Percentiles rank a stretch among this genome's conserved stretches.
Conservation (phyloP, 2,113 vertebrate genomes). For the Baryphthengus martii region DNA sequence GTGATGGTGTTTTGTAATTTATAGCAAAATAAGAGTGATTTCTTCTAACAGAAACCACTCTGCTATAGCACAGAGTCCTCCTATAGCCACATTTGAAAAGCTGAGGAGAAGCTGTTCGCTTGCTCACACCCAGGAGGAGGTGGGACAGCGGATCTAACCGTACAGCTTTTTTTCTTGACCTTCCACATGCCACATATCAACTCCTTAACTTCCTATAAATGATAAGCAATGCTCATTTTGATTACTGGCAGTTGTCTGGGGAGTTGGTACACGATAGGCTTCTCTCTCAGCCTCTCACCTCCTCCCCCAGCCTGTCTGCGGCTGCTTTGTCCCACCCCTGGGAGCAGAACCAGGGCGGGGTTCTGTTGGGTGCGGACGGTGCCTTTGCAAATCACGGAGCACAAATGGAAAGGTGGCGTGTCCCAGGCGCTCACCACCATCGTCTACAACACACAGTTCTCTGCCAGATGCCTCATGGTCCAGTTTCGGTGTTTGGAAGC, state of each 20-base stretch:
- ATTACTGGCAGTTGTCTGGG: not conserved
- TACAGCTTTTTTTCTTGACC: not conserved
- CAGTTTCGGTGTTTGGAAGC: not conserved
- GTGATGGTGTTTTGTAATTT: not conserved
- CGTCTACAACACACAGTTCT: rapidly evolving
- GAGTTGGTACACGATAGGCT: not conserved
- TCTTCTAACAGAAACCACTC: not conserved
- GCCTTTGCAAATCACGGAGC: not conserved
- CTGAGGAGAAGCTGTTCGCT: not conserved
- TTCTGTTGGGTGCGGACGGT: not conserved
- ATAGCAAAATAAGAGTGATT: not conserved
- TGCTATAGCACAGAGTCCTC: not conserved
- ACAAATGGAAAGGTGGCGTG: not conserved
- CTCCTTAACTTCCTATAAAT: not conserved
- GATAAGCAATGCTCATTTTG: not conserved
- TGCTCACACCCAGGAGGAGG: not conserved
- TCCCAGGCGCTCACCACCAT: not conserved
- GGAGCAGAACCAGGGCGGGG: not conserved
- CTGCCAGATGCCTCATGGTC: rapidly evolving
- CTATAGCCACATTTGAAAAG: not conserved
- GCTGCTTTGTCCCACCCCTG: not conserved
- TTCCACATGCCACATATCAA: not conserved
- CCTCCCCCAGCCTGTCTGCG: not conserved
- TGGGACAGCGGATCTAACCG: not conserved
- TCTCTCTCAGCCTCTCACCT: not conserved